A percentile compares a stretch with the other conserved stretches of the same genome.
Conservation (phyloP, 2,888 invertebrate species). For the Osedax fenrisi region DNA sequence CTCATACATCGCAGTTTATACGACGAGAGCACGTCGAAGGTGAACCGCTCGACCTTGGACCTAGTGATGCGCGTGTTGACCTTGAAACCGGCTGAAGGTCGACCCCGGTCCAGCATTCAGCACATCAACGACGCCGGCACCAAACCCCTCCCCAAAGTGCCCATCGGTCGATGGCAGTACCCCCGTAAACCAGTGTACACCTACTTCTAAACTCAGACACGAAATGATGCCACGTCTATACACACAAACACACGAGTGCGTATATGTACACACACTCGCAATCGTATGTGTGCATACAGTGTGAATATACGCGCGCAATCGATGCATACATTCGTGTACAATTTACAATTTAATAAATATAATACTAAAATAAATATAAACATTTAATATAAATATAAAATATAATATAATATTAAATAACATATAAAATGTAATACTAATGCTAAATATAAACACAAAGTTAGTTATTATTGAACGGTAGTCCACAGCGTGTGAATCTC, state of each 20-base stretch:
- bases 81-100: not conserved
- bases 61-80: not conserved
- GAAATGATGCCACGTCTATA: not conserved
- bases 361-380: no score
- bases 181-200: slow-evolving; percentile 35
- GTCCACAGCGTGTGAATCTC: no score
- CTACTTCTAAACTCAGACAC: not conserved
- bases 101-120: not conserved
- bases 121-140: not conserved
- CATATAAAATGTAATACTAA: no score
- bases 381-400: no score
- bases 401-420: no score
- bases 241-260: not conserved
- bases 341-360: no score
- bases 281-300: no score
- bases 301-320: not conserved
- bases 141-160: not conserved
- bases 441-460: no score
- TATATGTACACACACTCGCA: not conserved
- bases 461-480: no score
- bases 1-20: no score
- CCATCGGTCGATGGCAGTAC: slow-evolving; percentile 35
- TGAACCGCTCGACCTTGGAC: not conserved
- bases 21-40: not conserved
- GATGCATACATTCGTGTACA: not conserved